Evolutionary conservation across 2,888 invertebrate species (phyloP).

Genomic region (Diplolepis rosae): DNA sequence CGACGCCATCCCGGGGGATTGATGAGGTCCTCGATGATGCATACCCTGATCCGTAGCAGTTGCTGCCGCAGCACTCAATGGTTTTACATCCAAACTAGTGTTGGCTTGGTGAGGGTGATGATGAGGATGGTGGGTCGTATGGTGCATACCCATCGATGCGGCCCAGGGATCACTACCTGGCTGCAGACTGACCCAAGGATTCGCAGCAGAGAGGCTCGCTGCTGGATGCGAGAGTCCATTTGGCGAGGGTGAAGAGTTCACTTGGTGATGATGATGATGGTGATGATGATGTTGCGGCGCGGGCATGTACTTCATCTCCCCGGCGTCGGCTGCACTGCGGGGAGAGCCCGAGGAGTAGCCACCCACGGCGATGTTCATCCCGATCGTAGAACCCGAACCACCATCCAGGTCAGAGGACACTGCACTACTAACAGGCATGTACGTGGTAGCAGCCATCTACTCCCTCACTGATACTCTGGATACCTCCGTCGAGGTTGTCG

Average conservation of each 20-base stretch:
- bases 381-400: conserved; percentile 79
- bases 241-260: conserved; percentile 82
- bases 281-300: conserved; percentile 90
- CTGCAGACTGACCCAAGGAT: conserved; percentile 90
- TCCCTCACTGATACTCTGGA: conserved; percentile 78
- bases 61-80: conserved; percentile 79
- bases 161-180: conserved; percentile 88
- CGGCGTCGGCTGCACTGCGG: conserved; percentile 88
- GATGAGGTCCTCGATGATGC: conserved; percentile 73
- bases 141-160: conserved; percentile 81
- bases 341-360: conserved; percentile 89
- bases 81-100: conserved; percentile 82
- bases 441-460: conserved; percentile 95
- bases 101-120: conserved; percentile 78
- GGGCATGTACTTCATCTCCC: conserved; percentile 95
- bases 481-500: conserved; percentile 23
- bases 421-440: conserved; percentile 87
- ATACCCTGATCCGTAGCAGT: conserved; percentile 74
- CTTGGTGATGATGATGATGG: conserved; percentile 82
- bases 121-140: conserved; percentile 80
- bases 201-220: conserved; percentile 77
- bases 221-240: conserved; percentile 78
- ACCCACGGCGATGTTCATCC: conserved; percentile 82
- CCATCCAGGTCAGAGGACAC: conserved; percentile 86
- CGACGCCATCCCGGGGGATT: conserved; percentile 77